These are phyloP conservation scores for Mus spicilegus DNA, from an alignment of 2,113 vertebrate species.

Conservation along the genomic window DNA sequence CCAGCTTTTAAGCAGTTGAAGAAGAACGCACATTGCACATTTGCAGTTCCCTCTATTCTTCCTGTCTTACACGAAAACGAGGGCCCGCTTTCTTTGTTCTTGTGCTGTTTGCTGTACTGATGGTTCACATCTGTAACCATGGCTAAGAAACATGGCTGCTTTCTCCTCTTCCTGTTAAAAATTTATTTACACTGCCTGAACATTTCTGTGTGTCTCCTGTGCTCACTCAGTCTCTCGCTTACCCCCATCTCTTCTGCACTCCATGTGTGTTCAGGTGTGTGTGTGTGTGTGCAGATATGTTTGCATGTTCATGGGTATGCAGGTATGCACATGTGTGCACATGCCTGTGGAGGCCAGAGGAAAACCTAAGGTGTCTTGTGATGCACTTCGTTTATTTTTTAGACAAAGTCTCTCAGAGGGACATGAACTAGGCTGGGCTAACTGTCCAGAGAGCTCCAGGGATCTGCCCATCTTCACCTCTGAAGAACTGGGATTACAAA, in stretches of 20 bases:
- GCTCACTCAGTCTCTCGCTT: background rate
- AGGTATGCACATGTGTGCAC: background rate
- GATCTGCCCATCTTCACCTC: no score
- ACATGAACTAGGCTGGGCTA: background rate
- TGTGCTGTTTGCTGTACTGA: background rate
- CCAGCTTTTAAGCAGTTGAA: background rate
- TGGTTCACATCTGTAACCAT: background rate
- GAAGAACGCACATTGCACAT: background rate
- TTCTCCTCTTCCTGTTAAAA: conserved; percentile 15
- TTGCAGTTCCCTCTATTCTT: background rate
- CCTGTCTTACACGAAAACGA: background rate
- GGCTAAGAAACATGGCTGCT: background rate
- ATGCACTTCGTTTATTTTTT: no score
- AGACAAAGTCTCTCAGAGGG: background rate
- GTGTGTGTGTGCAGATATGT: background rate
- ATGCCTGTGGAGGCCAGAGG: background rate
- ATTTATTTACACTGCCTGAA: background rate
- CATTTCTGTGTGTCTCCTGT: background rate
- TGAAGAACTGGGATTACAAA: background rate
- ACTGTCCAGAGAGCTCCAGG: background rate
- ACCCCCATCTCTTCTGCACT: background rate
- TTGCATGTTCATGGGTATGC: background rate
- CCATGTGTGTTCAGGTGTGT: background rate
- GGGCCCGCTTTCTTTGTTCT: background rate
- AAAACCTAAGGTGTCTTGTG: background rate